Evolutionary conservation across 2,888 invertebrate genomes (phyloP).

Genomic region (Leptinotarsa haldemani): DNA sequence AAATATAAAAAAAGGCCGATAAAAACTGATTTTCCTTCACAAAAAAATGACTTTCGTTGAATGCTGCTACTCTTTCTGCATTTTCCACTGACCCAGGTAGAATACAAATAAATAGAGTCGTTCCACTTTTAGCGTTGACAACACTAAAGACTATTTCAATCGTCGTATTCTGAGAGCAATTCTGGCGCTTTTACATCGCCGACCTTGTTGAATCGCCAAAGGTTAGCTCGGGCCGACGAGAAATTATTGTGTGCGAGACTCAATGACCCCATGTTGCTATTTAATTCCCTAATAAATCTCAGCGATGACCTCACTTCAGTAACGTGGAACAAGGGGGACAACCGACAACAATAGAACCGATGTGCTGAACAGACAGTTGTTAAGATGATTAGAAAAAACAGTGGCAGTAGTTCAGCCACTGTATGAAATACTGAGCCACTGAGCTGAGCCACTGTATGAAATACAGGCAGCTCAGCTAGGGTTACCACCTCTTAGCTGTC

Average conservation of each 20-base stretch:
- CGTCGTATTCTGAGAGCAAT: constrained; percentile 1
- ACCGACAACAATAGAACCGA: neutral
- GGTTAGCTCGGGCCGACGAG: constrained; percentile 12
- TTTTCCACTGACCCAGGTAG: neutral
- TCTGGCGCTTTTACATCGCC: constrained; percentile 19
- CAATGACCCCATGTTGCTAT: constrained; percentile 33
- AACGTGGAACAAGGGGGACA: constrained; percentile 8
- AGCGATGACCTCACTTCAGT: constrained; percentile 47
- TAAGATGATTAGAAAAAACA: neutral
- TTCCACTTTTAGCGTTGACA: constrained; percentile 12
- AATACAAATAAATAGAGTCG: neutral
- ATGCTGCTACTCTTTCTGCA: neutral
- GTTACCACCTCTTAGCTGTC: no score
- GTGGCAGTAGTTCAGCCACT: neutral
- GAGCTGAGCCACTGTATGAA: no score
- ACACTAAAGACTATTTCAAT: constrained; percentile 7
- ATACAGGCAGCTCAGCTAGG: no score
- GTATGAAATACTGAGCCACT: no score
- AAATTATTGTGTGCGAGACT: constrained; percentile 28
- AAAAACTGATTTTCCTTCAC: no score
- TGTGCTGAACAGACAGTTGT: neutral
- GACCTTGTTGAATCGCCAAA: constrained; percentile 18
- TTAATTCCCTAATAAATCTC: constrained; percentile 51
- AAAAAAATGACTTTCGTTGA: no score
- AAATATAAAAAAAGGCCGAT: no score